Base-by-base conservation (phyloP, 2,113 vertebrate genomes). In the Echinops telfairi region DNA sequence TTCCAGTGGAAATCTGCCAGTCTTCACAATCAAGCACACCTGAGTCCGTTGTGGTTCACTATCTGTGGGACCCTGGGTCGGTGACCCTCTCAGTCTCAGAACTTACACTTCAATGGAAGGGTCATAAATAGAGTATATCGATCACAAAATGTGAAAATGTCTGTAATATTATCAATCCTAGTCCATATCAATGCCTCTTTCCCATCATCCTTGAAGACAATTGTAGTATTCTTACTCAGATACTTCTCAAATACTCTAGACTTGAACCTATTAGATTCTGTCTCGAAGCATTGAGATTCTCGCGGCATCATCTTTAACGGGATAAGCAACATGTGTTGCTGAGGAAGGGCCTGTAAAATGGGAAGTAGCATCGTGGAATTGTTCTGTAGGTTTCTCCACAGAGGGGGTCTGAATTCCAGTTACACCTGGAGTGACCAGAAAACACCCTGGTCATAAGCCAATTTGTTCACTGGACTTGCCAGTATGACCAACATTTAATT, bases 361-460 rank as follows among this genome's bases (percentile, higher is more conserved):
- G 25, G 84, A 53, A 83, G 89, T 47, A 77, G 40, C 19, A 83
- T 43, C n/a, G 76, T 33, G 2, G 6, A 77, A 40, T 78, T 96
- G 6, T 86, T 92, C 47, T 60, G 20, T 87, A 19, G 53, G 15
- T 29, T 87, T 85, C 47, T 53, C 47, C 83, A 89, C 22, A n/a
- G 25, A 71, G 23, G 25, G 3, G 47, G 19, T 64, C 22, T 70
- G 29, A 87, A 96, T 95, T 97, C 82, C 0, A 96, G 83, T 88
- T 95, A 94, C 64, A 94, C 75, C 40, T 95, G 92, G 96, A 96
- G 95, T 81, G 97, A 93, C 71, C 88, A 95, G 90, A 96, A 97
- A 97, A 96, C 71, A 92, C 66, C 78, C 33, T 33, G 36, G 90
- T 96, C 89, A 94, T 73, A 94, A 94, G 91, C 66, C 75, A 79